Conservation (phyloP, 2,113 vertebrate species). For the Ceyx cyanopectus region DNA sequence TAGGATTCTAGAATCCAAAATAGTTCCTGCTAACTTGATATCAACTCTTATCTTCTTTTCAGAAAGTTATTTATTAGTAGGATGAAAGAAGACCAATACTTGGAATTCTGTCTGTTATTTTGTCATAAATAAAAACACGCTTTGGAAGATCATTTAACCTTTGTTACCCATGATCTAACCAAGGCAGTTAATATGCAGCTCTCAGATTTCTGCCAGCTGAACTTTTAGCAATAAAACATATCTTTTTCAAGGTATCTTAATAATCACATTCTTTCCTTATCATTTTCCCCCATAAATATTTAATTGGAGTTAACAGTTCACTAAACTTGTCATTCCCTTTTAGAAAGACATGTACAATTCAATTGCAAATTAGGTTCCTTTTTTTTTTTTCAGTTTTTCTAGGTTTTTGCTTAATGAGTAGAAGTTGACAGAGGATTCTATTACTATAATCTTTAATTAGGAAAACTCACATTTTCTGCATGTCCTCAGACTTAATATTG, state of each 20-base stretch:
- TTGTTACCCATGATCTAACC: background rate
- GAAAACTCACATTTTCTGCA: background rate
- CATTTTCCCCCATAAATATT: background rate
- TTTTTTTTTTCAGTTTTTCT: background rate
- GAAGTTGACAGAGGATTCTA: background rate
- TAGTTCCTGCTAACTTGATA: background rate
- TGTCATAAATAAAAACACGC: conserved; percentile 14
- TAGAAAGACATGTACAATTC: background rate
- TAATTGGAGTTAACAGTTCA: background rate
- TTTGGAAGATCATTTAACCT: conserved; percentile 30
- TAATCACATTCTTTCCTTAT: background rate
- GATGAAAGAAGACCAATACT: conserved; percentile 32
- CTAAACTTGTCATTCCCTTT: background rate
- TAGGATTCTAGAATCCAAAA: background rate
- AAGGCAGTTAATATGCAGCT: background rate
- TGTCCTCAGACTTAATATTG: background rate
- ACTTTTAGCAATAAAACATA: background rate
- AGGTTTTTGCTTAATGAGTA: background rate
- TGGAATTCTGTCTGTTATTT: conserved; percentile 43
- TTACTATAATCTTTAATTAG: background rate
- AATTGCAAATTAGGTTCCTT: background rate
- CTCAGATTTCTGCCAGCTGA: background rate
- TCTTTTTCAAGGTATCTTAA: background rate
- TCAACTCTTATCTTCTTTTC: background rate
- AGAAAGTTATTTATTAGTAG: conserved; percentile 11